Base-by-base conservation (phyloP, 2,797 vertebrate genomes). In the Galaxias olidus region DNA sequence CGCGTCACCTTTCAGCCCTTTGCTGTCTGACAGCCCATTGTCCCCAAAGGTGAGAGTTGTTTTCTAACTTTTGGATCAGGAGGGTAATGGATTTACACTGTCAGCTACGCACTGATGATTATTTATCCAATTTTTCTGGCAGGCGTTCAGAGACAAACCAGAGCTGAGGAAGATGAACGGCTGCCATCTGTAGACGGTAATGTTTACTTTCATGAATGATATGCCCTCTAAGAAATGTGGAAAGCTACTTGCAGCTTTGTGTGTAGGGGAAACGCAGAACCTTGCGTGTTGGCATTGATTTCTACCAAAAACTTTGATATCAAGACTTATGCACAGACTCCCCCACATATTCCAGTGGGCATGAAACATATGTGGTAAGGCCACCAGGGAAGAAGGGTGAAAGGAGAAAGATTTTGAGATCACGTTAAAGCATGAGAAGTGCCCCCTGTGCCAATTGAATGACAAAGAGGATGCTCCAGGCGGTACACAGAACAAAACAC, bases 1-100 rank as follows among this genome's bases (percentile, higher is more conserved):
- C 14, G 1, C 45, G 45, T 66, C 58, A 19, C 42, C 56, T 18
- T 53, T 59, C 15, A 15, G 15, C 13, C 6, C 47, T 13, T 4
- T 1, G 11, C 54, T n/a, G 49, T 51, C 5, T 48, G 64, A 70
- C 73, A 66, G 55, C 52, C 58, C 10, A 8, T 47, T 58, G 54
- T 56, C 18, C 59, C 10, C 43, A 30, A 59, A 53, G 18, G 44
- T 52, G 45, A 40, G 52, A 52, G n/a, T n/a, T n/a, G n/a, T n/a
- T n/a, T n/a, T n/a, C 48, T 17, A 1, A 47, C 11, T 50, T 52
- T 63, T 42, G 10, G 9, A 40, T 61, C 18, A 9, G 44, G 3
- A 10, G n/a, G 59, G 65, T 56, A 46, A 61, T 67, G 61, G 19
- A 59, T 69, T 69, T 47, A 46, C 30, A 13, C 51, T 64, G 30